Base-by-base conservation (phyloP, 2,113 vertebrate species). In the Eolophus roseicapilla region DNA sequence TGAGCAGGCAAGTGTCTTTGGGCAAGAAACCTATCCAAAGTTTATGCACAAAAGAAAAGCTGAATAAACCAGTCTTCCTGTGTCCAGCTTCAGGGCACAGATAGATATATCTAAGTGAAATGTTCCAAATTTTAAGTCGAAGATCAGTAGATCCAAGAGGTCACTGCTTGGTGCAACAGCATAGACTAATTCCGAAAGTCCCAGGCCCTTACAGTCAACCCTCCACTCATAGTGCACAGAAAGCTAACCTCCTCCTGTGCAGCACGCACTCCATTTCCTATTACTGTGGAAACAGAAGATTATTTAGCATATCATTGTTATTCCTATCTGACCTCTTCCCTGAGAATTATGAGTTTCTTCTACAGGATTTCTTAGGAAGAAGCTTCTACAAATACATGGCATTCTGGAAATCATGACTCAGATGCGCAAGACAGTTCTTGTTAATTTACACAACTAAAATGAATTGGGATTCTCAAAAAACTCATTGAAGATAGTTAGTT, bases 201-300 rank as follows among this genome's bases (percentile, higher is more conserved):
- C 28, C 55, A 55, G 60, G 16, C 39, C 11, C 52, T 46, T 15
- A 37, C 1, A 27, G 29, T 10, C 41, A 86, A 9, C 10, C 3
- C 14, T 50, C 37, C 11, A 7, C 18, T 63, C 0, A 0, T 46
- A 78, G 41, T 3, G 16, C 21, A 17, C 1, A 0, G 39, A 28
- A 63, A 52, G 17, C 7, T 50, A 41, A 70, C 6, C 28, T 47
- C 46, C 39, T 70, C 25, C 46, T 70, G 27, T 24, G 64, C 29
- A 86, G 37, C 16, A 25, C 5, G 11, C 9, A 5, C n/a, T 69
- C 44, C 23, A 4, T 53, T 74, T 74, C n/a, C 50, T 27, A 7
- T 46, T 74, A 28, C 37, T 43, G 25, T 71, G 62, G 39, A 90
- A 75, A 88, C 7, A 50, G 17, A 64, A 19, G 3, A 49, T 49